Base-by-base conservation (phyloP, 2,888 invertebrate species). In the Rhodophaea formosa region DNA sequence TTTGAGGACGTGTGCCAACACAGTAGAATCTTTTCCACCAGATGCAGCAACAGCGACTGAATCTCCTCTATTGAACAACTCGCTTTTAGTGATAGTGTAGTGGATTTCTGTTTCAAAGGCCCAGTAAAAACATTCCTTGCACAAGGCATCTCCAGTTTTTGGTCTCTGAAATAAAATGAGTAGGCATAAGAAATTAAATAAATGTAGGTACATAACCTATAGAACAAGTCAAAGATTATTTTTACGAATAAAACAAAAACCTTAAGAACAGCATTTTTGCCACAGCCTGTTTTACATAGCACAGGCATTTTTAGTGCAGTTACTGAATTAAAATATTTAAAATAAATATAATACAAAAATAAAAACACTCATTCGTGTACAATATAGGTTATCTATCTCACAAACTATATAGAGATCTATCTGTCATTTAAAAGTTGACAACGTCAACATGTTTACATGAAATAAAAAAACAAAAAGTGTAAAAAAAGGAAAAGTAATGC, bases 1-100 rank as follows among this genome's bases (percentile, higher is more conserved):
- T 87, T 99, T 98, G 72, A 99, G 84, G 29, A 98, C 94, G 80
- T 98, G 96, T 0, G 99, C 99, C 57, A 99, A 91, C 14, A 99
- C 99, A 2, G 99, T 99, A 0, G 99, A 99, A 84, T 99, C 99
- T 91, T 97, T 97, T 30, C 97, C 97, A 32, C 97, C 97, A 42
- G 97, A 97, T 0, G 98, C 99, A 30, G 97, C 99, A 29, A 99
- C 94, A 1, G 98, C 99, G 29, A 99, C 97, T 44, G 95, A 95
- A 72, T 97, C 95, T 0, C 97, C 97, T 56, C 89, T 92, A 56
- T 94, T 94, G 78, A 99, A 99, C 53, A 99, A 90, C 63, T 95
- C 93, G 23, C 95, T 96, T 74, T 94, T 93, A 1, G 92, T 92
- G 53, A 99, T 98, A 0, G 98, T 99, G 72, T 95, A 94, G 86